A percentile compares a stretch with the other conserved stretches of the same genome.
Evolutionary conservation across 2,888 invertebrate species (phyloP).

Genomic region (Trachelus tabidus): DNA sequence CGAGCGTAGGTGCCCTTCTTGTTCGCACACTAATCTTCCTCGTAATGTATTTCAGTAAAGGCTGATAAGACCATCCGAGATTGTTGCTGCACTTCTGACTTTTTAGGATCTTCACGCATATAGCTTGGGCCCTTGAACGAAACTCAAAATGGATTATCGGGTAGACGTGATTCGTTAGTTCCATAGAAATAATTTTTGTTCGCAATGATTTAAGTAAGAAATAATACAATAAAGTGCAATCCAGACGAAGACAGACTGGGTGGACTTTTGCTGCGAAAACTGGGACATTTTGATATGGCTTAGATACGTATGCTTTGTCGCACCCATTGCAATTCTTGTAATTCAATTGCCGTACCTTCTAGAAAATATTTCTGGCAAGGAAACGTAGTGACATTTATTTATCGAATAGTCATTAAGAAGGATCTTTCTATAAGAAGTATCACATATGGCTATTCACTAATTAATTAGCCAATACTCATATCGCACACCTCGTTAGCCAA

Average conservation of each 20-base stretch:
- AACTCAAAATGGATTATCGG: conserved; percentile 53
- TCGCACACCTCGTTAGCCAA: conserved; percentile 49
- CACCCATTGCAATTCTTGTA: not conserved
- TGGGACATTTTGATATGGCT: not conserved
- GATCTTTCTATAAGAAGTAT: not conserved
- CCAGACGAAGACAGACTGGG: not conserved
- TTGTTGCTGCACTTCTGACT: conserved; percentile 25
- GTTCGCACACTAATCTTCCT: conserved; percentile 40
- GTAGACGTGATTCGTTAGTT: conserved; percentile 50
- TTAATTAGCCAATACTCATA: conserved; percentile 46
- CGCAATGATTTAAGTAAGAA: not conserved
- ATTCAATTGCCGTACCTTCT: not conserved
- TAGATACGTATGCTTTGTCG: not conserved
- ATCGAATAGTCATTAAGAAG: not conserved
- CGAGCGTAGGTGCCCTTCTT: conserved; percentile 4
- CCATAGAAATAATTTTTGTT: not conserved
- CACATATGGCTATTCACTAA: conserved; percentile 27
- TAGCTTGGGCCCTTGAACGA: not conserved
- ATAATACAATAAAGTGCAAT: not conserved
- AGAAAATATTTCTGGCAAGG: not conserved
- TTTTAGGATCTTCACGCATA: conserved; percentile 29
- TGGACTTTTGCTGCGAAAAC: no score
- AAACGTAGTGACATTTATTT: not conserved
- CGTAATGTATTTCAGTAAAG: conserved; percentile 43
- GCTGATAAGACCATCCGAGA: conserved; percentile 31